These are phyloP conservation scores for Cantharis rufa DNA, from an alignment of 2,888 invertebrate genomes.

Conservation along the genomic window DNA sequence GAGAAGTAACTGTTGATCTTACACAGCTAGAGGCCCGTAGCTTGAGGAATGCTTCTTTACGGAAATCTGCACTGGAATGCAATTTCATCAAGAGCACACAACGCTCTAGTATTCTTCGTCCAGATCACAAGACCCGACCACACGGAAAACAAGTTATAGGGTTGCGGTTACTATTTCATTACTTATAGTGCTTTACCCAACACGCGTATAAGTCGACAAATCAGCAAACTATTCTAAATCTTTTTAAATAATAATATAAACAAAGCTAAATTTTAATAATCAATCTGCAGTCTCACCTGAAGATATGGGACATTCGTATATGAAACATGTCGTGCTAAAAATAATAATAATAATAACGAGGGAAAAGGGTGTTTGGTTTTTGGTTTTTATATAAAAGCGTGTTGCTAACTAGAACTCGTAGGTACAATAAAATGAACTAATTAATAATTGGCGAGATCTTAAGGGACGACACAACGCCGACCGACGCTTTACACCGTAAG, in stretches of 20 bases:
- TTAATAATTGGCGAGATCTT: conserved; percentile 40
- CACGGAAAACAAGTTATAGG: conserved; percentile 57
- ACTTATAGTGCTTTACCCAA: conserved; percentile 40
- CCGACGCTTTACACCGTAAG: conserved; percentile 33
- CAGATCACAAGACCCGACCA: conserved; percentile 55
- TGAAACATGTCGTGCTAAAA: no score
- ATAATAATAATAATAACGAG: no score
- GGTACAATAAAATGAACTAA: conserved; percentile 34
- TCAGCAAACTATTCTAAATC: conserved; percentile 2
- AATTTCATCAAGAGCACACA: conserved; percentile 57
- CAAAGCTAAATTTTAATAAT: background rate
- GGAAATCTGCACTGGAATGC: conserved; percentile 59
- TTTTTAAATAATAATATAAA: background rate
- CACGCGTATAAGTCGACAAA: conserved; percentile 25
- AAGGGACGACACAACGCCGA: conserved; percentile 27
- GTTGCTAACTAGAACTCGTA: conserved; percentile 7
- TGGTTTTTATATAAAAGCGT: conserved; percentile 5
- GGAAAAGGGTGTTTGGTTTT: background rate
- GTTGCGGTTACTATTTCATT: conserved; percentile 56
- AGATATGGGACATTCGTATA: no score
- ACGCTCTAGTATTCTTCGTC: conserved; percentile 51
- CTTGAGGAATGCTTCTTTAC: conserved; percentile 51
- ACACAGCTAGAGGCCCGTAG: conserved; percentile 44
- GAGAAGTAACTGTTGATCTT: conserved; percentile 56
- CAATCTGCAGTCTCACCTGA: no score